A percentile compares a stretch with the other conserved stretches of the same genome.
These are phyloP conservation scores for Elysia crispata DNA, from an alignment of 2,888 invertebrate species.

Conservation along the genomic window DNA sequence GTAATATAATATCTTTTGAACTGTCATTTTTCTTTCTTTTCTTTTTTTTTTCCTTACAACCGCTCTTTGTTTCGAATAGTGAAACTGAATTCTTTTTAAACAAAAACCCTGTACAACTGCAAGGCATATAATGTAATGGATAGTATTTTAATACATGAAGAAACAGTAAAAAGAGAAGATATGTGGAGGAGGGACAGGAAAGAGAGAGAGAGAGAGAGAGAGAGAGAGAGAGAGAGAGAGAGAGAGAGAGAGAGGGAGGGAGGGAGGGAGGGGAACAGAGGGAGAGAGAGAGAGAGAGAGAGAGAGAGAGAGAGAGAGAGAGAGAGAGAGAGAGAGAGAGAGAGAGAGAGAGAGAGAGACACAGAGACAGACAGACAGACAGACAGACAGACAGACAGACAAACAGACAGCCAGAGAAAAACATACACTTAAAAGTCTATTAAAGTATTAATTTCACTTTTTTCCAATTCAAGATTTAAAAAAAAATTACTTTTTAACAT, in stretches of 20 bases:
- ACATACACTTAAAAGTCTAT: too few relatives aligned
- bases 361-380: slow-evolving; percentile 21
- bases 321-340: too few relatives aligned
- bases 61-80: too few relatives aligned
- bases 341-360: background rate
- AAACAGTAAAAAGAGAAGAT: background rate
- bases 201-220: slow-evolving; percentile 16
- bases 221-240: slow-evolving; percentile 5
- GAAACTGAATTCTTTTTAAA: too few relatives aligned
- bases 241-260: background rate
- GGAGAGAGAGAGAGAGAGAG: background rate
- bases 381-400: slow-evolving; percentile 13
- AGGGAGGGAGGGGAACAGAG: background rate
- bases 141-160: background rate
- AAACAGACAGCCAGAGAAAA: slow-evolving; percentile 10
- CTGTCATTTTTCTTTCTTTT: too few relatives aligned
- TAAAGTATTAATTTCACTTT: too few relatives aligned
- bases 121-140: background rate
- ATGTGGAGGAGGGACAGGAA: too few relatives aligned
- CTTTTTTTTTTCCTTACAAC: too few relatives aligned
- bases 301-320: background rate
- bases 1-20: too few relatives aligned
- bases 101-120: too few relatives aligned
- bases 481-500: too few relatives aligned
- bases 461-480: too few relatives aligned